These are phyloP conservation scores for Peromyscus maniculatus DNA, from an alignment of 2,113 vertebrate genomes.

Conservation along the genomic window DNA sequence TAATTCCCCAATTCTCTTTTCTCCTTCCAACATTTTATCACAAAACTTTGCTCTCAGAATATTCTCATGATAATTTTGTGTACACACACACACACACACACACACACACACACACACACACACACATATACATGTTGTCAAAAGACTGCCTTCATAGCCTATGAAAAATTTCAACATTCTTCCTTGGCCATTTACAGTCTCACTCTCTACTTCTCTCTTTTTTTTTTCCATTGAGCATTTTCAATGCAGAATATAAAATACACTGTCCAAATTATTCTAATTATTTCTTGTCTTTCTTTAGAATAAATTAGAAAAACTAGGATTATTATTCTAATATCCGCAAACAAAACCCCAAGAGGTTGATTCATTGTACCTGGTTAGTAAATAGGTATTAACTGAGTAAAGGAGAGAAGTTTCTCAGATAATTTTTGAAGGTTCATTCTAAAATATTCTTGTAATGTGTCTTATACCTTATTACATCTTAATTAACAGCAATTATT, in stretches of 20 bases:
- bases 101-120: too few relatives aligned
- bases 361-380: not conserved
- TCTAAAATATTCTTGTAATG: slow-evolving; percentile 80
- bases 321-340: not conserved
- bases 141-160: not conserved
- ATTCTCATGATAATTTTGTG: not conserved
- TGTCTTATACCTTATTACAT: slow-evolving; percentile 79
- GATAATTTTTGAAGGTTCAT: slow-evolving; percentile 73
- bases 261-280: not conserved
- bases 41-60: not conserved
- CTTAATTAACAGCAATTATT: slow-evolving; percentile 82
- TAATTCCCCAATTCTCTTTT: not conserved
- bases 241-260: not conserved
- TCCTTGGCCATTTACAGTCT: not conserved
- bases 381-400: not conserved
- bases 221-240: not conserved
- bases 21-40: not conserved
- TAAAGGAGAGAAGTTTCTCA: not conserved
- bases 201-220: not conserved
- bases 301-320: not conserved
- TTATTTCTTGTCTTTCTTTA: not conserved
- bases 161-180: not conserved
- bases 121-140: not conserved
- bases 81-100: too few relatives aligned
- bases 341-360: not conserved